Evolutionary conservation across 2,113 vertebrate species (phyloP).

Genomic region (Oncorhynchus gorbuscha): DNA sequence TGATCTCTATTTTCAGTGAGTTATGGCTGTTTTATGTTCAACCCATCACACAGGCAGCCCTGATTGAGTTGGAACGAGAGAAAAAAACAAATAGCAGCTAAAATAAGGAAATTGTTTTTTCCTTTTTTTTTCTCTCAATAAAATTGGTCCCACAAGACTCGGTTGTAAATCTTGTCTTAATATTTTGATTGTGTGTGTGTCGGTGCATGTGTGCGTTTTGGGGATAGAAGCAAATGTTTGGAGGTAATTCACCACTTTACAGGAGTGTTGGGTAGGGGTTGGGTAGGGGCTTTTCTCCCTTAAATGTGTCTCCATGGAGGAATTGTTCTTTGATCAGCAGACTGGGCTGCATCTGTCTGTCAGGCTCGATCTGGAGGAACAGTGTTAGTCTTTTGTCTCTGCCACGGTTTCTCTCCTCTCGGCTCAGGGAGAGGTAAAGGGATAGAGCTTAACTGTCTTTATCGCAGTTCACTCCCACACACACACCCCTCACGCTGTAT

Average conservation of each 20-base stretch:
- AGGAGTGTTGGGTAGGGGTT: constrained; percentile 1
- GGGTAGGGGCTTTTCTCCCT: not conserved
- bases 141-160: constrained; percentile 32
- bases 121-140: not conserved
- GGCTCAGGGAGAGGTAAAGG: constrained; percentile 31
- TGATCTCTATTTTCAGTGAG: constrained; percentile 26
- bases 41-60: constrained; percentile 9
- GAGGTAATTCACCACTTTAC: no score
- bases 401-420: constrained; percentile 16
- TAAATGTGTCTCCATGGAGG: constrained; percentile 1
- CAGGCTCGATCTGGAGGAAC: constrained; percentile 30
- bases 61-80: constrained; percentile 23
- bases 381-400: constrained; percentile 37
- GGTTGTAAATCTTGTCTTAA: not conserved
- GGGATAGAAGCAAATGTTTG: not conserved
- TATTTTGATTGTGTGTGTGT: not conserved
- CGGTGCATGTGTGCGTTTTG: constrained; percentile 10
- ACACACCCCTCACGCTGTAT: not conserved
- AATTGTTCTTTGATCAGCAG: constrained; percentile 43
- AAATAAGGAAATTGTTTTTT: constrained; percentile 50
- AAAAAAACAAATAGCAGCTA: constrained; percentile 40
- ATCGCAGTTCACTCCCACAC: constrained; percentile 50
- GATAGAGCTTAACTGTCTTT: constrained; percentile 57
- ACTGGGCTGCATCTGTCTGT: constrained; percentile 39
- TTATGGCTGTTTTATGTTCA: constrained; percentile 18